Percentiles rank a stretch among this genome's conserved stretches.
Conservation (phyloP, 2,797 vertebrate genomes). For the Sebastes iracundus region DNA sequence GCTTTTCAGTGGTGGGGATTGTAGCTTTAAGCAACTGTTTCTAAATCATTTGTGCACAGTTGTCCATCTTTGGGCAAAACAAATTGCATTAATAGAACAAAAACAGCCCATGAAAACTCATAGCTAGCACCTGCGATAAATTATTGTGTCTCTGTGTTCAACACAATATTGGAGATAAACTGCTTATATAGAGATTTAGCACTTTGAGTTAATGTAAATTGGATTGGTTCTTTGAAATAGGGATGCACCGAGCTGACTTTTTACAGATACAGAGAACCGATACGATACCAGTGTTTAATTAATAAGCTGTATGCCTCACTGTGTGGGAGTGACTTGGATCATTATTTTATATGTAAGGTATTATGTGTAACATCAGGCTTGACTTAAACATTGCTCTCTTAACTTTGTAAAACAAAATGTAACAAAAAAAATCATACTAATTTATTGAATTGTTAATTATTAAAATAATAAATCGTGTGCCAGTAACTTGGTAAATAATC, state of each 20-base stretch:
- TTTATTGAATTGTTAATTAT: background rate
- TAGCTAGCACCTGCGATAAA: constrained; percentile 18
- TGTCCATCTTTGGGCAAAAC: constrained; percentile 61
- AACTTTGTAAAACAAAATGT: background rate
- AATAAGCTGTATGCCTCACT: background rate
- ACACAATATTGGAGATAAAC: constrained; percentile 9
- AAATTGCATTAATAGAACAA: constrained; percentile 61
- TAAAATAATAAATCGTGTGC: background rate
- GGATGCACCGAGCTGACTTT: background rate
- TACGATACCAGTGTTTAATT: background rate
- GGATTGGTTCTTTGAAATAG: background rate
- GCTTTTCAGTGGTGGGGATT: constrained; percentile 74
- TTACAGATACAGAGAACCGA: background rate
- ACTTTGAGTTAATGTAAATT: background rate
- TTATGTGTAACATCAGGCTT: background rate
- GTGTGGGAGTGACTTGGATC: background rate
- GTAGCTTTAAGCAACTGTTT: constrained; percentile 77
- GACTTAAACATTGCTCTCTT: background rate
- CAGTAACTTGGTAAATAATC: background rate
- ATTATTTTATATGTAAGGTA: background rate
- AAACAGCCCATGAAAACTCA: constrained; percentile 36
- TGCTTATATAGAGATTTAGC: constrained; percentile 2
- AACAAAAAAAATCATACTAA: background rate
- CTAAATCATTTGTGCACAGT: constrained; percentile 64
- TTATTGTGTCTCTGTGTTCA: background rate